A percentile compares a stretch with the other conserved stretches of the same genome.
Conservation (phyloP, 2,113 vertebrate species). For the Hyperopisus bebe region DNA sequence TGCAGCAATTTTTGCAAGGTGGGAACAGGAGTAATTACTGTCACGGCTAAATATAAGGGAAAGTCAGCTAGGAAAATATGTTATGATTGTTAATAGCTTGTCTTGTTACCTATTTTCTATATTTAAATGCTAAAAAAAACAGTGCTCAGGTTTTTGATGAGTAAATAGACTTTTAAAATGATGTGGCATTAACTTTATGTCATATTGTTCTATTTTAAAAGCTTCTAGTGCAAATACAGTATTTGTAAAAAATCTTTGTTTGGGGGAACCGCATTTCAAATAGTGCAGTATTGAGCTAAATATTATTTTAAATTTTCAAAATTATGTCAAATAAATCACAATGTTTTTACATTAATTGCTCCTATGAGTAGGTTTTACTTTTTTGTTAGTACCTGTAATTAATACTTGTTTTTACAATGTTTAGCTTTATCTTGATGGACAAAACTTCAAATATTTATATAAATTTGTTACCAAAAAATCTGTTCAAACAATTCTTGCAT, state of each 20-base stretch:
- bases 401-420: not conserved
- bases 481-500: not conserved
- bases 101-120: not conserved
- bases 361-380: not conserved
- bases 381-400: not conserved
- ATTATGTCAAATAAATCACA: not conserved
- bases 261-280: not conserved
- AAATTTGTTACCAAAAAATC: not conserved
- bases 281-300: not conserved
- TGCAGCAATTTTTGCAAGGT: not conserved
- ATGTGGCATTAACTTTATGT: not conserved
- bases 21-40: constrained; percentile 1
- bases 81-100: not conserved
- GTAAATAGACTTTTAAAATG: not conserved
- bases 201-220: not conserved
- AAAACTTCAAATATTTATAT: not conserved
- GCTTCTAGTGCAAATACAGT: not conserved
- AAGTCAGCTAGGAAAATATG: not conserved
- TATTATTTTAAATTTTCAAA: not conserved
- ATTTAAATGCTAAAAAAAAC: not conserved
- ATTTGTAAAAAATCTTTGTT: not conserved
- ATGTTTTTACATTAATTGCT: not conserved
- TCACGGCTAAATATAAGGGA: not conserved
- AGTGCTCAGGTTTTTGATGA: not conserved
- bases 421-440: not conserved